phyloP scores from a whole-genome alignment of 2,797 vertebrate species.

The Oreortyx pictus region DNA sequence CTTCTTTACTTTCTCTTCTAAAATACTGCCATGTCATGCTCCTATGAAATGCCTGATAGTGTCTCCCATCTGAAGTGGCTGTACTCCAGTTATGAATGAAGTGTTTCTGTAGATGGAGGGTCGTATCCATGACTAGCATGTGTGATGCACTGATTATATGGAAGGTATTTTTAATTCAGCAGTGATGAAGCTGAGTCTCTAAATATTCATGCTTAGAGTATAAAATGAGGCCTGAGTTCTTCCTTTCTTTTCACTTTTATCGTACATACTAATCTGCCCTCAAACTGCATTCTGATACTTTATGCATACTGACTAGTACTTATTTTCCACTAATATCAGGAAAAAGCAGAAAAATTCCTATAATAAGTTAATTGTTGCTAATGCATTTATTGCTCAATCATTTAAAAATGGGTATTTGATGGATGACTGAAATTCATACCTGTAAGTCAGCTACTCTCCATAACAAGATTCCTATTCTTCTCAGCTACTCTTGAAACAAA shows the following conservation, averaged over 20 bases:
- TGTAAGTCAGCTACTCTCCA: not conserved
- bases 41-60: not conserved
- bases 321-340: not conserved
- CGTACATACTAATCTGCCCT: not conserved
- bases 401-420: not conserved
- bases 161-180: slow-evolving; percentile 1
- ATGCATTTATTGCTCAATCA: not conserved
- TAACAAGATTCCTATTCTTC: not conserved
- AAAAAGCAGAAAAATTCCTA: not conserved
- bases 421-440: not conserved
- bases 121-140: not conserved
- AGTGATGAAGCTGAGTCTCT: not conserved
- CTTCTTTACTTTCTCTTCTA: not conserved
- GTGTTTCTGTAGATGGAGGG: not conserved
- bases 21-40: not conserved
- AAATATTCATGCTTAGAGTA: not conserved
- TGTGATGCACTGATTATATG: slow-evolving; percentile 1
- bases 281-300: not conserved
- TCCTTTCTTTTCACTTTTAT: not conserved
- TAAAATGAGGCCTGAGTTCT: not conserved
- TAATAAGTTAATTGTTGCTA: not conserved
- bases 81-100: not conserved
- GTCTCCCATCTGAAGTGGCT: not conserved
- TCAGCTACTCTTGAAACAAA: not conserved
- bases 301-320: not conserved